Conservation (phyloP, 1,140 invertebrate species). For the Solenopsis invicta region DNA sequence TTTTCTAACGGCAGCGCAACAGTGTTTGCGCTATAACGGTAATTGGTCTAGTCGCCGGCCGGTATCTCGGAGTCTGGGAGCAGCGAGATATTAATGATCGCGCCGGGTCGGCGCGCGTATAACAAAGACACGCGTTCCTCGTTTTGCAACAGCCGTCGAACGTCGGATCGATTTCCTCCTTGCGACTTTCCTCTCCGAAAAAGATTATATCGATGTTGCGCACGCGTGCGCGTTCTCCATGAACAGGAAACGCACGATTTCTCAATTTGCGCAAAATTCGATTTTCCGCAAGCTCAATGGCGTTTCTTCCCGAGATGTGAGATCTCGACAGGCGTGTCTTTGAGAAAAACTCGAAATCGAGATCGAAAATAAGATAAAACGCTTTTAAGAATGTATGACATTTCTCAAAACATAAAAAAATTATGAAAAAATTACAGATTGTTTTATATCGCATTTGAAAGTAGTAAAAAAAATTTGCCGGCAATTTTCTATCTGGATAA, state of each 20-base stretch:
- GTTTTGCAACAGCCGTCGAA: constrained; percentile 44
- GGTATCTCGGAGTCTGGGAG: constrained; percentile 53
- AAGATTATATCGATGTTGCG: constrained; percentile 4
- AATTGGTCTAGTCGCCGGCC: constrained; percentile 74
- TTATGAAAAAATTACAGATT: no score
- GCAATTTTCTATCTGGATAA: no score
- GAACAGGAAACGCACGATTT: not conserved
- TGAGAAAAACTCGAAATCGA: not conserved
- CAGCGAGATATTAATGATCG: constrained; percentile 71
- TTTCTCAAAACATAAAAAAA: no score
- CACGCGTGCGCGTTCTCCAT: not conserved
- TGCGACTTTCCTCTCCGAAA: constrained; percentile 69
- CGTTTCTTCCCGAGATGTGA: not conserved
- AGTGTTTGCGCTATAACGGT: constrained; percentile 72
- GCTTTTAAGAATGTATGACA: no score
- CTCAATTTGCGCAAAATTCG: not conserved
- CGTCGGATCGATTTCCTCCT: constrained; percentile 66
- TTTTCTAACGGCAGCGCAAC: constrained; percentile 71
- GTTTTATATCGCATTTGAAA: no score
- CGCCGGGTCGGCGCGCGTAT: constrained; percentile 8
- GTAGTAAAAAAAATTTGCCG: no score
- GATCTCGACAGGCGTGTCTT: not conserved
- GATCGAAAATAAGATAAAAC: not conserved
- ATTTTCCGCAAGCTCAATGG: not conserved
- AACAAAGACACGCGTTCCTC: constrained; percentile 64